Evolutionary conservation across 2,888 invertebrate genomes (phyloP).

Genomic region (Oithona nana): DNA sequence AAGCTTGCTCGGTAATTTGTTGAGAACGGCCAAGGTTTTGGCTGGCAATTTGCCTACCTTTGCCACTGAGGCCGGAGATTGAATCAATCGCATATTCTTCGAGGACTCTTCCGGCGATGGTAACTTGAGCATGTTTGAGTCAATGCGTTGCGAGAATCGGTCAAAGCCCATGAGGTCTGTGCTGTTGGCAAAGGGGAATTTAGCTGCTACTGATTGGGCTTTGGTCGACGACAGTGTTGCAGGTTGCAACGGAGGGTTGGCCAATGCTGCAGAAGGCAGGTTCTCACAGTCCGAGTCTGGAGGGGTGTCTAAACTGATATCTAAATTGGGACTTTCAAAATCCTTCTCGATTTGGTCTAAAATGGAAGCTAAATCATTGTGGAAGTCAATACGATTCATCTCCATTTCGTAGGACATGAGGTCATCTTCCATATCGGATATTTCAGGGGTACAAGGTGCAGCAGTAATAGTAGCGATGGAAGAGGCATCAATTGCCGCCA

Average conservation of each 20-base stretch:
- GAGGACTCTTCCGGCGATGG: neutral
- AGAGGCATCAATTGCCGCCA: neutral
- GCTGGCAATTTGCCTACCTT: constrained; percentile 8
- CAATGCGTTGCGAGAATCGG: neutral
- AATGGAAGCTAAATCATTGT: constrained; percentile 4
- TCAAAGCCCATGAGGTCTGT: constrained; percentile 1
- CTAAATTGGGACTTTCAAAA: neutral
- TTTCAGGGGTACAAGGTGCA: neutral
- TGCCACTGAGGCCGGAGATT: constrained; percentile 7
- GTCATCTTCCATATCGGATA: neutral
- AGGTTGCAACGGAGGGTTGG: no score
- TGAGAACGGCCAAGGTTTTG: constrained; percentile 11
- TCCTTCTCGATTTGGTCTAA: constrained; percentile 11
- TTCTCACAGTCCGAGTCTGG: constrained; percentile 11
- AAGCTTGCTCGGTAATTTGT: constrained; percentile 5
- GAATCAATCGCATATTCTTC: neutral
- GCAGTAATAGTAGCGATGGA: neutral
- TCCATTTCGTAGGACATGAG: neutral
- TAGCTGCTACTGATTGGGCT: neutral
- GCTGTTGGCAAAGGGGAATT: neutral
- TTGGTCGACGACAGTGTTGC: no score
- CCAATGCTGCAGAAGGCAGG: neutral
- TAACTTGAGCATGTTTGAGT: neutral
- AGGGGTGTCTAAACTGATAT: neutral
- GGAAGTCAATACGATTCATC: constrained; percentile 6